Base-by-base conservation (phyloP, 1,140 invertebrate genomes). In the Drosophila miranda region DNA sequence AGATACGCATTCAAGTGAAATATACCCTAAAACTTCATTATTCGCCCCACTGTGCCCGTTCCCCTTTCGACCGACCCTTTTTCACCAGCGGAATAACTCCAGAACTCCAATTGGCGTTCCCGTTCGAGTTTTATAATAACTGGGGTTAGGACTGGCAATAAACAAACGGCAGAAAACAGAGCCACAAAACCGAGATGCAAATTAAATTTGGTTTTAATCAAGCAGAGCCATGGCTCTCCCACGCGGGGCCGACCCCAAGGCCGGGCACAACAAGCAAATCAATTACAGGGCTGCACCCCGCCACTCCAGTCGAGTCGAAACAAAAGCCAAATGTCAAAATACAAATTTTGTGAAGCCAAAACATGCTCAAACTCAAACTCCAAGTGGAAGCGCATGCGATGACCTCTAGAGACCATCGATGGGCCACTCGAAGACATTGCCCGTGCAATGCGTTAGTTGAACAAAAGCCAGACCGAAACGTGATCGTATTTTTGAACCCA, bases 161-260 rank as follows among this genome's bases (percentile, higher is more conserved):
- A 76, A 75, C 45, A 56, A 38, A 38, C 60, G 26, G 14, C 50
- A 28, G 34, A 19, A 70, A 72, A 60, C 56, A 63, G 73, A 66
- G 43, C 34, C 67, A 55, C 50, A 21, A 43, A 68, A 38, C 38
- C 16, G 43, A 68, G 26, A 86, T 86, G 69, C 75, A 87, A 87
- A 86, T 86, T 71, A 81, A 87, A 86, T 86, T 87, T 82, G 70
- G 62, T 82, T 78, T 86, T 87, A 87, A 87, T 87, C 82, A 87
- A 87, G 74, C 64, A 38, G 44, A 54, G 54, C 30, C 54, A 52
- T 64, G 57, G 66, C 43, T 64, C 64, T 51, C 62, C 70, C 52
- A 21, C 55, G 74, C 68, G 70, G 59, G 79, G 75, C 52, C 52
- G 67, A 45, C 1, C 8, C 21, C 61, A 74, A 64, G 63, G 57